Base-by-base conservation (phyloP, 2,888 invertebrate species). In the Polylopha cassiicola region DNA sequence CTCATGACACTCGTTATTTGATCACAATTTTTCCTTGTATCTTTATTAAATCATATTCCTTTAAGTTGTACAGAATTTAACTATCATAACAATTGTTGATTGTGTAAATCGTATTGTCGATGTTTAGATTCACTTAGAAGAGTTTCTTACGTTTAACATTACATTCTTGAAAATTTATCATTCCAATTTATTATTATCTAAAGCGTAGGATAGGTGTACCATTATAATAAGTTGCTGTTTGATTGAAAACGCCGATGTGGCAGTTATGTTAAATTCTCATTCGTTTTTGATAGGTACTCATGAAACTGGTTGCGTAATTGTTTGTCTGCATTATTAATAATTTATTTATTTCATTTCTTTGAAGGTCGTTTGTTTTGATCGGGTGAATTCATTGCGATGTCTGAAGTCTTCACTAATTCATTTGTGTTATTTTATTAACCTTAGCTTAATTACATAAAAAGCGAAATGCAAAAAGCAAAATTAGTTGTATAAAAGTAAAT, bases 91-190 rank as follows among this genome's bases (percentile, higher is more conserved):
- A 11, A 16, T 23, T 16, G 24, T 16, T 26, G 30, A 28, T 37
- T 14, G 8, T 28, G 31, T 20, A 18, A 28, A 21, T 18, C 14
- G 17, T 24, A 48, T 48, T 51, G 48, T 57, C 53, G 48, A 50
- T 28, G 34, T 50, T 47, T 49, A 53, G 43, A 49, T 42, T 44
- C 53, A 51, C 55, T 48, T 61, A 57, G 52, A 61, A 53, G 52
- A 58, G 47, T 51, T 48, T 55, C 67, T 62, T 65, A 47, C 53
- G 68, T 68, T n/a, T 58, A 73, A 76, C 72, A 69, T 65, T 73
- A 82, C 84, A 84, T 84, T 84, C 84, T 84, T 77, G 60, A 74
- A 77, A 80, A 80, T 75, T 69, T 82, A 84, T 82, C 84, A 85
- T 85, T 85, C 84, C 84, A 85, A 74, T 81, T 66, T 81, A 78